Conservation (phyloP, 2,888 invertebrate species). For the Nemurella pictetii region DNA sequence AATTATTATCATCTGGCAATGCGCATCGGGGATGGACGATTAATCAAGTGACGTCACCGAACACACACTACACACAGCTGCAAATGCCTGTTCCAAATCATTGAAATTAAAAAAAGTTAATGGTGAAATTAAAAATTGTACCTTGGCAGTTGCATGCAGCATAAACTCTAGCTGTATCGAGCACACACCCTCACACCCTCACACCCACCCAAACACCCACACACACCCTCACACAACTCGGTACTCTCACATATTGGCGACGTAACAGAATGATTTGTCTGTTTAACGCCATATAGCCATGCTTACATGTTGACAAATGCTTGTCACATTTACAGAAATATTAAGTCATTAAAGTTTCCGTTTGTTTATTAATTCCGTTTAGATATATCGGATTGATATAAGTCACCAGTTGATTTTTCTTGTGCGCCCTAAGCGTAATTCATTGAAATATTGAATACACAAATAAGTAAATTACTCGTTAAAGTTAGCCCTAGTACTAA, state of each 20-base stretch:
- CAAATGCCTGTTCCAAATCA: constrained; percentile 19
- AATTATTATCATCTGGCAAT: not conserved
- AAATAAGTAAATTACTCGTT: too few species aligned
- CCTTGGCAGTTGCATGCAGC: not conserved
- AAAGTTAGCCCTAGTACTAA: too few species aligned
- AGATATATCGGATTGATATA: not conserved
- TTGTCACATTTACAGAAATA: not conserved
- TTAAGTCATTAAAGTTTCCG: not conserved
- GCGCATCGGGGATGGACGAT: constrained; percentile 20
- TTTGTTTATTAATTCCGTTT: not conserved
- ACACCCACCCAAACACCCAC: too few species aligned
- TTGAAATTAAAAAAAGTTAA: constrained; percentile 24
- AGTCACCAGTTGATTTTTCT: not conserved
- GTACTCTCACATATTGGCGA: too few species aligned
- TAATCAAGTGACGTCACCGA: not conserved
- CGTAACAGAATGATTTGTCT: not conserved
- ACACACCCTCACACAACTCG: too few species aligned
- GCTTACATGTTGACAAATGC: not conserved
- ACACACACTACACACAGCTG: constrained; percentile 8
- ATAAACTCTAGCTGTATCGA: too few species aligned
- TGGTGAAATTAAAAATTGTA: constrained; percentile 1
- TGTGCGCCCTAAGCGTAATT: not conserved
- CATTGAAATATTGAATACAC: too few species aligned
- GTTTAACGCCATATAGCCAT: not conserved
- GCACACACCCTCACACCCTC: too few species aligned